Conservation (phyloP, 2,888 invertebrate genomes). For the Morinoia aosen region DNA sequence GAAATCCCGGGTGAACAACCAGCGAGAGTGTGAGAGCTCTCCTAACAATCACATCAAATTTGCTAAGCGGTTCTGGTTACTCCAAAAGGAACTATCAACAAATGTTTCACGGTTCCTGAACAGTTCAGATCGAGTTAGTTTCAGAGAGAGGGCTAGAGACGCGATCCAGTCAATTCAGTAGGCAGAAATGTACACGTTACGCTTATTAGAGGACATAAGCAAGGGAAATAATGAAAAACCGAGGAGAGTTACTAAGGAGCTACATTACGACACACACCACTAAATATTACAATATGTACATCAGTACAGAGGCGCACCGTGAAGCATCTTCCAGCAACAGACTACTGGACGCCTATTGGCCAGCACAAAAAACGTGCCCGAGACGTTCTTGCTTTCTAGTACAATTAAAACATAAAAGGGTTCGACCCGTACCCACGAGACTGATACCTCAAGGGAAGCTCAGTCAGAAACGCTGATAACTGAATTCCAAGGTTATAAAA, state of each 20-base stretch:
- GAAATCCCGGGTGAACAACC: background rate
- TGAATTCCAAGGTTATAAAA: too few relatives aligned
- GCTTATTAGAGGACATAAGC: background rate
- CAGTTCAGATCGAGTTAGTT: background rate
- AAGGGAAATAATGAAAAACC: background rate
- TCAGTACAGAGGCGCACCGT: background rate
- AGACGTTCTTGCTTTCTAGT: background rate
- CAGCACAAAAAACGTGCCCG: background rate
- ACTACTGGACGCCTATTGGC: background rate
- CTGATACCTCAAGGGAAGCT: background rate
- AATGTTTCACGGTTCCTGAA: background rate
- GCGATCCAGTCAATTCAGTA: background rate
- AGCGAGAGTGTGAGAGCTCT: background rate
- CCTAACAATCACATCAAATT: background rate
- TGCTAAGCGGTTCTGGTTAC: background rate
- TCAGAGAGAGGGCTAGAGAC: too few relatives aligned
- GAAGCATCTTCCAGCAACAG: background rate
- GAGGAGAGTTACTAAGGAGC: background rate
- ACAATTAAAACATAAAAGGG: background rate
- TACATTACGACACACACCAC: slow-evolving; percentile 6
- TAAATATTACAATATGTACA: slow-evolving; percentile 33
- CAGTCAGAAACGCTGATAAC: background rate
- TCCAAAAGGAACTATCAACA: background rate
- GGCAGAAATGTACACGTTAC: background rate
- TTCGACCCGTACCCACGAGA: background rate